Evolutionary conservation across 2,888 invertebrate genomes (phyloP).

Genomic region (Drosophila lacicola): DNA sequence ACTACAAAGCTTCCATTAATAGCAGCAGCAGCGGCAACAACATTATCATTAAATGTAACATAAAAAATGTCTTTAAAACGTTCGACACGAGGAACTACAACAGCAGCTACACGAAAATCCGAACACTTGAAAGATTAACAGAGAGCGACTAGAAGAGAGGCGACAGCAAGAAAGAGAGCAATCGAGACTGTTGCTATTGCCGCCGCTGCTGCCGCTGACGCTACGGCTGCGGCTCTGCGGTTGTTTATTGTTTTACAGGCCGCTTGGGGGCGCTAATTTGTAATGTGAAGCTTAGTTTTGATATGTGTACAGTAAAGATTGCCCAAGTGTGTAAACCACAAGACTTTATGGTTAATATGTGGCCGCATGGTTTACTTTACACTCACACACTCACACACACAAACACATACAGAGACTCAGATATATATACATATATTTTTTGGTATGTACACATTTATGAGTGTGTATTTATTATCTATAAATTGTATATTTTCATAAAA

Average conservation of each 20-base stretch:
- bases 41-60: constrained; percentile 60
- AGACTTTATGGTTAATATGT: constrained; percentile 28
- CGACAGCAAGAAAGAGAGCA: constrained; percentile 14
- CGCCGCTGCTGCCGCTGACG: constrained; percentile 27
- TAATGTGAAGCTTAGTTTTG: constrained; percentile 56
- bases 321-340: constrained; percentile 32
- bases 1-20: constrained; percentile 12
- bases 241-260: constrained; percentile 68
- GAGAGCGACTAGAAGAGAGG: constrained; percentile 15
- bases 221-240: constrained; percentile 36
- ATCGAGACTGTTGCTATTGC: constrained; percentile 29
- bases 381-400: too few relatives aligned
- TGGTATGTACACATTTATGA: neutral
- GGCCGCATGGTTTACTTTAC: constrained; percentile 2
- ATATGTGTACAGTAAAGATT: constrained; percentile 51
- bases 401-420: constrained; percentile 3
- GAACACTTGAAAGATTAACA: constrained; percentile 20
- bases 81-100: constrained; percentile 60
- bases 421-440: neutral
- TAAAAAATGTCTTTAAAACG: constrained; percentile 60
- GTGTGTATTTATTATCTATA: neutral
- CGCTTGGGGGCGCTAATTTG: constrained; percentile 79
- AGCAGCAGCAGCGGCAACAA: constrained; percentile 30
- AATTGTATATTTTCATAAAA: neutral
- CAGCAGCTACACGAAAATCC: constrained; percentile 25